Conservation (phyloP, 1,140 invertebrate species). For the Diprion similis region DNA sequence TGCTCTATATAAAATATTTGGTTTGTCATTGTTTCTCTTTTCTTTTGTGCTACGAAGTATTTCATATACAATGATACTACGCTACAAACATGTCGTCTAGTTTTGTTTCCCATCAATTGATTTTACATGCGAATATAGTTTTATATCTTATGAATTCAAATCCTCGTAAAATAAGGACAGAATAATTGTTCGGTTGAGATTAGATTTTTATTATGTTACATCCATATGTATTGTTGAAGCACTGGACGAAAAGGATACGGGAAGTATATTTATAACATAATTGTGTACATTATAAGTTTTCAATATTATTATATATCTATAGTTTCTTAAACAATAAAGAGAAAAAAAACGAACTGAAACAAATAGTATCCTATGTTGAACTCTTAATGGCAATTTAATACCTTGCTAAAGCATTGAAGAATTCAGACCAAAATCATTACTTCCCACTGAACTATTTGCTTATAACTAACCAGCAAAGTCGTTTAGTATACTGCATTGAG, state of each 20-base stretch:
- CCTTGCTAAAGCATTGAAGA: neutral
- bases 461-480: too few relatives aligned
- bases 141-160: neutral
- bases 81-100: too few relatives aligned
- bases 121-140: too few relatives aligned
- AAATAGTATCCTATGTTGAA: neutral
- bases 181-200: neutral
- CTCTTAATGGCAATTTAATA: neutral
- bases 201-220: neutral
- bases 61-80: too few relatives aligned
- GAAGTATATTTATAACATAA: constrained; percentile 11
- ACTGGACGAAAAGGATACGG: neutral
- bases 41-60: too few relatives aligned
- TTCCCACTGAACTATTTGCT: too few relatives aligned
- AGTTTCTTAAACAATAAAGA: neutral
- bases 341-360: too few relatives aligned
- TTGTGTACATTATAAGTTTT: constrained; percentile 8
- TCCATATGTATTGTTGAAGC: neutral
- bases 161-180: neutral
- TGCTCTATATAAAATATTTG: too few relatives aligned
- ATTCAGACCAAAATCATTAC: too few relatives aligned
- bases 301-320: constrained; percentile 4
- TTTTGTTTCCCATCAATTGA: too few relatives aligned
- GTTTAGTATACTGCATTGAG: too few relatives aligned
- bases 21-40: too few relatives aligned